Conservation (phyloP, 2,888 invertebrate species). For the Drosophila limbata region DNA sequence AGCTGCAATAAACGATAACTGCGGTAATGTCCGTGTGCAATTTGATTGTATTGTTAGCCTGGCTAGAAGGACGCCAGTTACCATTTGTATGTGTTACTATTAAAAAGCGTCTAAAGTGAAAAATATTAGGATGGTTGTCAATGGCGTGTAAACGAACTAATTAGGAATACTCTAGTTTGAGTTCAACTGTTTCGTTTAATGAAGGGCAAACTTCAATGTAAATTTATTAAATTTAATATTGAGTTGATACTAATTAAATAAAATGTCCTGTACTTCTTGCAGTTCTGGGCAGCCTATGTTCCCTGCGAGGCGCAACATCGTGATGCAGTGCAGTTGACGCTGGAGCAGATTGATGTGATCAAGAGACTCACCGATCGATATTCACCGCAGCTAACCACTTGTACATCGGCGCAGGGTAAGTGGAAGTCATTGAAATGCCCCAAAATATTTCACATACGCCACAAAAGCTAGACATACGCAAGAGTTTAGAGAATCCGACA, state of each 20-base stretch:
- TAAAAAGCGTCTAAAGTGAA: not conserved
- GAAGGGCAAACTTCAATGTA: not conserved
- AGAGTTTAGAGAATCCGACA: conserved; percentile 5
- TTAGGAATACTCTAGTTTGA: not conserved
- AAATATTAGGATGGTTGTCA: conserved; percentile 4
- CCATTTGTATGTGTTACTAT: not conserved
- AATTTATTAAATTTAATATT: not conserved
- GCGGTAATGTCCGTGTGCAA: conserved; percentile 22
- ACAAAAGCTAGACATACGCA: conserved; percentile 25
- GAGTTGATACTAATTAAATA: no score
- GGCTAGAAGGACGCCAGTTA: not conserved
- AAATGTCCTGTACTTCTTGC: conserved; percentile 42
- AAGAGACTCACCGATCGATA: conserved; percentile 89
- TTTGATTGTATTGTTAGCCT: conserved; percentile 10
- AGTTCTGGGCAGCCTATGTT: conserved; percentile 92
- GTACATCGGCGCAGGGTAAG: conserved; percentile 89
- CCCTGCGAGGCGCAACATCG: conserved; percentile 90
- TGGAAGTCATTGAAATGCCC: conserved; percentile 32
- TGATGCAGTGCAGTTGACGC: conserved; percentile 89
- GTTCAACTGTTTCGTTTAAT: not conserved
- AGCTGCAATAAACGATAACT: conserved; percentile 60
- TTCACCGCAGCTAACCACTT: conserved; percentile 88
- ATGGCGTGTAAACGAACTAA: conserved; percentile 3
- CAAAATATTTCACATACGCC: conserved; percentile 49
- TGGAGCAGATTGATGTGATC: conserved; percentile 91